These are phyloP conservation scores for Pavo muticus DNA, from an alignment of 2,113 vertebrate species.

Conservation along the genomic window DNA sequence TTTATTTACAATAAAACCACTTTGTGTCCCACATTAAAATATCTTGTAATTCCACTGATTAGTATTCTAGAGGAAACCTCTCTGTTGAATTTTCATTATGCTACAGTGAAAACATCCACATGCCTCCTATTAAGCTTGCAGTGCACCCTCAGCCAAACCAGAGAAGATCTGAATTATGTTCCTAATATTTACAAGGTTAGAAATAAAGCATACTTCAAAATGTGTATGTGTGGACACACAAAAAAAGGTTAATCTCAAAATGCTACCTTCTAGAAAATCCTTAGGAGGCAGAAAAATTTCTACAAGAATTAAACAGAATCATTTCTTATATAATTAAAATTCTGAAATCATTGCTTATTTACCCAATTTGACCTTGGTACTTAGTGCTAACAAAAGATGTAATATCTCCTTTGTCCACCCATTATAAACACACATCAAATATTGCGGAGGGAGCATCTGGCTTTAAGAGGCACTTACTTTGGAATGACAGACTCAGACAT, in stretches of 20 bases:
- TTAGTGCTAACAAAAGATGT: slow-evolving; percentile 16
- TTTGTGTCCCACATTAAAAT: neutral
- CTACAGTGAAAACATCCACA: neutral
- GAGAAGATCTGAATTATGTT: neutral
- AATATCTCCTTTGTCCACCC: slow-evolving; percentile 3
- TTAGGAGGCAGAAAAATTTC: neutral
- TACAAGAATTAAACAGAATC: neutral
- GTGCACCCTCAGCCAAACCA: neutral
- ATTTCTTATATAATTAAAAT: neutral
- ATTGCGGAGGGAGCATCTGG: slow-evolving; percentile 62
- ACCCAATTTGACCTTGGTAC: slow-evolving; percentile 35
- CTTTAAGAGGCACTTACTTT: slow-evolving; percentile 63
- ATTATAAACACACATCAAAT: slow-evolving; percentile 27
- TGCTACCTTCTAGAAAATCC: neutral
- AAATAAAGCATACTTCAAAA: neutral
- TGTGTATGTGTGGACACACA: neutral
- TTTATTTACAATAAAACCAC: neutral
- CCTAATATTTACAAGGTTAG: neutral
- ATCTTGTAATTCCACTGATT: neutral
- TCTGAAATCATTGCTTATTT: neutral
- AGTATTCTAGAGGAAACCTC: neutral
- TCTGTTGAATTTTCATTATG: neutral
- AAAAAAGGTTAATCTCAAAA: neutral
- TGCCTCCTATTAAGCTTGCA: neutral
- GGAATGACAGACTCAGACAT: slow-evolving; percentile 40